A percentile compares a stretch with the other conserved stretches of the same genome.
These are phyloP conservation scores for Drosophila leonis DNA, from an alignment of 2,888 invertebrate species.

Conservation along the genomic window DNA sequence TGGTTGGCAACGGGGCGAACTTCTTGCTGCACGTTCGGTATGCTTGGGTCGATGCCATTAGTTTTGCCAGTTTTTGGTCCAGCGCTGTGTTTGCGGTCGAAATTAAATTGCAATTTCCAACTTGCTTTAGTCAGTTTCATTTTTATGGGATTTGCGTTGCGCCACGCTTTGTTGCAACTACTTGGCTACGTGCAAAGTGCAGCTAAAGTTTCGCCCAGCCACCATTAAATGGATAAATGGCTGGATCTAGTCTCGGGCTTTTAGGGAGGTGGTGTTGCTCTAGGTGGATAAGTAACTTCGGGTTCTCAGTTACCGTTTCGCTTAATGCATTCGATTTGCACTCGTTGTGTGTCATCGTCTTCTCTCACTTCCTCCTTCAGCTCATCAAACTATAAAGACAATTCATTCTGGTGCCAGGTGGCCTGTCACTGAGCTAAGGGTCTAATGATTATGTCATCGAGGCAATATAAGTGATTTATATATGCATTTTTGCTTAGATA, in stretches of 20 bases:
- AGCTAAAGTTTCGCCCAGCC: slow-evolving; percentile 32
- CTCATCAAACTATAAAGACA: slow-evolving; percentile 19
- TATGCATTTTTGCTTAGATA: not conserved
- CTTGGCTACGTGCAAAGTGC: slow-evolving; percentile 69
- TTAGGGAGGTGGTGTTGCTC: not conserved
- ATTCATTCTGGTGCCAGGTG: not conserved
- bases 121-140: slow-evolving; percentile 67
- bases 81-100: slow-evolving; percentile 68
- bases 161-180: slow-evolving; percentile 57
- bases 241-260: not conserved
- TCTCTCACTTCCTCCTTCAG: not conserved
- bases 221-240: slow-evolving; percentile 66
- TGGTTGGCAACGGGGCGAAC: slow-evolving; percentile 18
- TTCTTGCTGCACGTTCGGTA: slow-evolving; percentile 52
- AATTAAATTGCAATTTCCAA: slow-evolving; percentile 79
- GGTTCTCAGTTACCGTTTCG: slow-evolving; percentile 72
- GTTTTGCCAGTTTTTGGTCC: slow-evolving; percentile 37
- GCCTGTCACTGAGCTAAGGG: not conserved
- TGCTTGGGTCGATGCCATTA: slow-evolving; percentile 45
- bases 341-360: slow-evolving; percentile 44
- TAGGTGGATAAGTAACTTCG: slow-evolving; percentile 42
- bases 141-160: slow-evolving; percentile 71
- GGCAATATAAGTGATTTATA: too few species aligned
- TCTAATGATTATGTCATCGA: slow-evolving; percentile 1
- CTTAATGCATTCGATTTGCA: slow-evolving; percentile 72